Evolutionary conservation across 2,797 vertebrate species (phyloP), one percentile per base, ranked within the genome.

Genomic region (Periparus ater): DNA sequence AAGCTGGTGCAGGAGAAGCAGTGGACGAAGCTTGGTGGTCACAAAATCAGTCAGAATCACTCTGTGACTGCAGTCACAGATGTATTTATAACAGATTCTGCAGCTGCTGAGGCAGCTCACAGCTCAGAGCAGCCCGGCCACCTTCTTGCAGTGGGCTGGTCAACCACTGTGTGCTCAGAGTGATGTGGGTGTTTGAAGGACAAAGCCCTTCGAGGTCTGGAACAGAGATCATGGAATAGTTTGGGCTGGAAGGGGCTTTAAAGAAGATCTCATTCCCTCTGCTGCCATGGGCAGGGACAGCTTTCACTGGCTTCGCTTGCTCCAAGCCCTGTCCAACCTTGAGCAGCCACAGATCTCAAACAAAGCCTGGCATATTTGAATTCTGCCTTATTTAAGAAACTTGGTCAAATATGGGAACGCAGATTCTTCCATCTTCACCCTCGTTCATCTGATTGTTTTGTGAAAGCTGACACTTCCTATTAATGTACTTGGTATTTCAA

Each of bases 261-360:
- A 15, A 8, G 30, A 4, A 5, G n/a, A 34, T 23, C 18, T 34
- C 0, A 0, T 44, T 11, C 22, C 32, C 36, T 44, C 44, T 7
- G 11, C 22, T 48, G 30, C 62, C 17, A 3, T 34, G 55, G 61
- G 22, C 48, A 68, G 32, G 42, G 42, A 11, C 42, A 68, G 7
- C 42, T 82, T 8, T 55, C 30, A 40, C 8, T 10, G 13, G 30
- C 30, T 16, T 30, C 34, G 45, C 54, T 42, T 50, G 30, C 65
- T 25, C 20, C 45, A 50, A 13, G 18, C 22, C 65, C 36, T 6
- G 8, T 32, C 65, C 58, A 50, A 0, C 44, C 30, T 36, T 7
- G 18, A 16, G 13, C 13, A 50, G 44, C 18, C 50, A 50, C 36
- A 36, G 22, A 38, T 23, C 44, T 58, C 63, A 61, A 4, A 20